These are phyloP conservation scores for Xanthia icteritia DNA, from an alignment of 2,888 invertebrate species.

Conservation along the genomic window DNA sequence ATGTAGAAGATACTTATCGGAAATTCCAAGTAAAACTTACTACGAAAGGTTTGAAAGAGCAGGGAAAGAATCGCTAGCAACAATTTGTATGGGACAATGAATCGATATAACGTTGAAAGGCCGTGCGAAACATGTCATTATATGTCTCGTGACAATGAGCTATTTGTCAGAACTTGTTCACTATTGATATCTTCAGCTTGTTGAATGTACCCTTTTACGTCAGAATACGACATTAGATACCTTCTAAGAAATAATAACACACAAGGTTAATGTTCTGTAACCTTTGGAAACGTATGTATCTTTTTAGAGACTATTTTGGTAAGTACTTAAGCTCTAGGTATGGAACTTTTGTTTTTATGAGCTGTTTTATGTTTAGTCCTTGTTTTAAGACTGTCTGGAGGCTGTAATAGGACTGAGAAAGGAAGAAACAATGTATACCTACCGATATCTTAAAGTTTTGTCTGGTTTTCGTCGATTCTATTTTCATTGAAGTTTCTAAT, in stretches of 20 bases:
- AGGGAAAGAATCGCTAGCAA: neutral
- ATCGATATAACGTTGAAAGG: constrained; percentile 39
- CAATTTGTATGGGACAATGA: constrained; percentile 33
- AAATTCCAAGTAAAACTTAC: constrained; percentile 2
- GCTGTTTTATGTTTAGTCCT: constrained; percentile 4
- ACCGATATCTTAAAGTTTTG: neutral
- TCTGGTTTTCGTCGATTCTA: neutral
- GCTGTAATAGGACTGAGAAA: neutral
- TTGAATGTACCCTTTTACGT: constrained; percentile 14
- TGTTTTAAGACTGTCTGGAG: neutral
- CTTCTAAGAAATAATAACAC: neutral
- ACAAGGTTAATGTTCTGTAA: constrained; percentile 9
- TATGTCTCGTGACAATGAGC: constrained; percentile 35
- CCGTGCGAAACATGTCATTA: constrained; percentile 26
- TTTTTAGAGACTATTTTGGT: constrained; percentile 1
- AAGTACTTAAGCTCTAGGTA: neutral
- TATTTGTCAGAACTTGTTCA: constrained; percentile 62
- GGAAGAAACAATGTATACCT: neutral
- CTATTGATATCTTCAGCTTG: constrained; percentile 40
- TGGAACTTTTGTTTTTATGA: constrained; percentile 25
- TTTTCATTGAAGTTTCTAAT: neutral
- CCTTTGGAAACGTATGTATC: neutral
- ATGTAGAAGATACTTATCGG: neutral
- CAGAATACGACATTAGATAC: neutral
- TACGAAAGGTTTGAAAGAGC: neutral